These are phyloP conservation scores for Schizopygopsis pylzovi DNA, from an alignment of 2,797 vertebrate species.

Conservation along the genomic window DNA sequence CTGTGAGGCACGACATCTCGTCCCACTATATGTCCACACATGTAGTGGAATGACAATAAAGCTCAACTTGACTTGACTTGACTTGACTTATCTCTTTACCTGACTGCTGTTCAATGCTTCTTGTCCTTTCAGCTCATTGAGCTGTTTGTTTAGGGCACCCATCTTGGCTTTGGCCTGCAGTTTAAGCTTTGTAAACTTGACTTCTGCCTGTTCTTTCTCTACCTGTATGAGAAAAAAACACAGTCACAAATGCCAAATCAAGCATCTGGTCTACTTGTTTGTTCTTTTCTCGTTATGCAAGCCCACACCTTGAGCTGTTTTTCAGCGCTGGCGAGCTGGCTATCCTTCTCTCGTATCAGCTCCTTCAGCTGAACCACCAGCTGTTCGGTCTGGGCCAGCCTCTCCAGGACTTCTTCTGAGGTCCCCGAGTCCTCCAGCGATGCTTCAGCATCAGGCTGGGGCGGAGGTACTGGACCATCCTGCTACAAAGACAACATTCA, in stretches of 20 bases:
- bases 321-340: constrained; percentile 81
- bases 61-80: too few species aligned
- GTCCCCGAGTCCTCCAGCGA: constrained; percentile 62
- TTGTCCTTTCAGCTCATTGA: constrained; percentile 84
- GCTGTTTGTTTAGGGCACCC: constrained; percentile 87
- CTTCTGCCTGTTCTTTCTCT: constrained; percentile 86
- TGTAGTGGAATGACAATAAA: too few species aligned
- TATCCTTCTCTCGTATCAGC: constrained; percentile 88
- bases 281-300: background rate
- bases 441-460: constrained; percentile 56
- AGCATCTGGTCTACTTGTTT: background rate
- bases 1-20: too few species aligned
- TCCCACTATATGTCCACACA: too few species aligned
- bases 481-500: constrained; percentile 49
- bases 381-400: constrained; percentile 85
- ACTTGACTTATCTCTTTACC: constrained; percentile 56
- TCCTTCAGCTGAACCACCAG: constrained; percentile 90
- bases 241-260: background rate
- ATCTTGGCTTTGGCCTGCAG: constrained; percentile 93
- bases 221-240: constrained; percentile 72
- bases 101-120: constrained; percentile 66
- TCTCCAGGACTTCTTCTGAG: constrained; percentile 82
- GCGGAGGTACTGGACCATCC: constrained; percentile 72
- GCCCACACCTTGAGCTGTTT: constrained; percentile 38
- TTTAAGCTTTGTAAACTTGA: constrained; percentile 91